Evolutionary conservation across 2,113 vertebrate genomes (phyloP).

Genomic region (Macroglossus sobrinus): DNA sequence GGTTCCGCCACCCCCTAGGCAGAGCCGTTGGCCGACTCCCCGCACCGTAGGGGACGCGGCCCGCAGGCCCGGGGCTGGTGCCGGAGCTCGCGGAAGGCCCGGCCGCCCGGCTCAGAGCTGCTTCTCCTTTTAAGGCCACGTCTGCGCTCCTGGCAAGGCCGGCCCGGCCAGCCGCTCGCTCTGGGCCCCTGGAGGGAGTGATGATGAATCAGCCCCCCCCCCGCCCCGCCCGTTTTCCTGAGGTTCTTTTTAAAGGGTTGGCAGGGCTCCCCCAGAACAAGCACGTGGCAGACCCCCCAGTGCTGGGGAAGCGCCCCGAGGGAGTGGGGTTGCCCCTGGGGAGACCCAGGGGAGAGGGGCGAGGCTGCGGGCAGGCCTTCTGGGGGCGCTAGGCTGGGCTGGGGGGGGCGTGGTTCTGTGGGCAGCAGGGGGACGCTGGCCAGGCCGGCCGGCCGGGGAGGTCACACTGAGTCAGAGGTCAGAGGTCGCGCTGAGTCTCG

Average conservation of each 20-base stretch:
- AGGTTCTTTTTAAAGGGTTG: conserved; percentile 79
- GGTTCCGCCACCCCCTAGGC: no score
- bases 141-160: conserved; percentile 66
- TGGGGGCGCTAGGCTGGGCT: neutral
- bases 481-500: no score
- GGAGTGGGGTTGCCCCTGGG: neutral
- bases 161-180: conserved; percentile 66
- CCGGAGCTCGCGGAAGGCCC: no score
- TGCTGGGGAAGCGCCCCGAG: neutral
- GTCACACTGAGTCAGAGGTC: no score
- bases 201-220: conserved; percentile 66
- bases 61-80: no score
- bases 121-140: conserved; percentile 87
- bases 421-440: neutral
- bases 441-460: neutral
- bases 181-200: conserved; percentile 81
- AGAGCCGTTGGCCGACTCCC: no score
- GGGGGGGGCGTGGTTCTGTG: no score
- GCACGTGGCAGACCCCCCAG: neutral
- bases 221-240: conserved; percentile 75
- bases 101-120: conserved; percentile 42
- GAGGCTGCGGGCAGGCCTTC: neutral
- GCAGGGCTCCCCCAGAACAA: conserved; percentile 3
- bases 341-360: neutral
- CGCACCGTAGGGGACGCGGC: no score